Evolutionary conservation across 1,140 invertebrate genomes (phyloP).

Genomic region (Drosophila setifemur): DNA sequence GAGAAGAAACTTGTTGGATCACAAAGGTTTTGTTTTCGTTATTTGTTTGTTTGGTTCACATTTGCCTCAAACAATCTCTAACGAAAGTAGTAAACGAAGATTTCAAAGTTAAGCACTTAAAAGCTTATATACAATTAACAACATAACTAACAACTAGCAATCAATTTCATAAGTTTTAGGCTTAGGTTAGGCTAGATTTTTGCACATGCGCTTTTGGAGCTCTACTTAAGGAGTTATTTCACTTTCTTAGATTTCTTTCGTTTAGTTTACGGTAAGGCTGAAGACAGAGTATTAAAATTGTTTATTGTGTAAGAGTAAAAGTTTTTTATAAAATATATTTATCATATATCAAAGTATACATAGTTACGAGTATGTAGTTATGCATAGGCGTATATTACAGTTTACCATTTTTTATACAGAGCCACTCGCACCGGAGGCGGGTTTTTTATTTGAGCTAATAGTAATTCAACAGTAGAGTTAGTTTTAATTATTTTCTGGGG

Average conservation of each 20-base stretch:
- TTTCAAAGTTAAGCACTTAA: constrained; percentile 56
- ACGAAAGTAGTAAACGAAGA: constrained; percentile 47
- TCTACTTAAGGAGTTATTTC: constrained; percentile 36
- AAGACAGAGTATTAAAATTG: constrained; percentile 78
- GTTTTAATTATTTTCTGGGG: constrained; percentile 8
- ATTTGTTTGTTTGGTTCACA: neutral
- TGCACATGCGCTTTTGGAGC: constrained; percentile 10
- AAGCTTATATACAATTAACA: constrained; percentile 72
- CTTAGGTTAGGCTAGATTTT: constrained; percentile 34
- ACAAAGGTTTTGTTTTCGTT: constrained; percentile 67
- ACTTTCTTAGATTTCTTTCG: constrained; percentile 21
- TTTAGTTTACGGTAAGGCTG: constrained; percentile 65
- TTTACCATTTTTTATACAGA: constrained; percentile 58
- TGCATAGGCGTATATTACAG: constrained; percentile 67
- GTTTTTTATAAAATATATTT: constrained; percentile 79
- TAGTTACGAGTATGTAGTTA: constrained; percentile 57
- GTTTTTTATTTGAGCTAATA: constrained; percentile 56
- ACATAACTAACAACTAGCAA: constrained; percentile 68
- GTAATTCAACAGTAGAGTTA: constrained; percentile 46
- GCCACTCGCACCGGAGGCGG: constrained; percentile 9
- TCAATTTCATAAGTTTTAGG: constrained; percentile 49
- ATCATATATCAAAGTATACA: constrained; percentile 79
- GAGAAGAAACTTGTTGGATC: constrained; percentile 81
- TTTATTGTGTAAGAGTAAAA: constrained; percentile 74
- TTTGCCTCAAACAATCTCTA: constrained; percentile 34